A percentile compares a stretch with the other conserved stretches of the same genome.
These are phyloP conservation scores for Copsychus sechellarum DNA, from an alignment of 2,113 vertebrate species.

Conservation along the genomic window DNA sequence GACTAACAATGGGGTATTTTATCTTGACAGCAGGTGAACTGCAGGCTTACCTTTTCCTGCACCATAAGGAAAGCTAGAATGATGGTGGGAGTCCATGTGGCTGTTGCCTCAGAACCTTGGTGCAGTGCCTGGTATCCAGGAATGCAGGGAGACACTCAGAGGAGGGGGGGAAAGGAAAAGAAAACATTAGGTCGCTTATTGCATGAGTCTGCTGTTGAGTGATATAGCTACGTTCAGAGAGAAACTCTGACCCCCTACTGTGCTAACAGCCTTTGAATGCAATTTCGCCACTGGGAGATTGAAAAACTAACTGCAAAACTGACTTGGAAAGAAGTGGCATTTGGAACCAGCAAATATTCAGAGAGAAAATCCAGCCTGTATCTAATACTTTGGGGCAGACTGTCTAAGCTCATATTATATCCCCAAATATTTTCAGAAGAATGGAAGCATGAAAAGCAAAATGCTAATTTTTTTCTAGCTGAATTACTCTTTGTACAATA, in stretches of 20 bases:
- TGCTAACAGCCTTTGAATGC: conserved; percentile 69
- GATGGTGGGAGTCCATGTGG: conserved; percentile 16
- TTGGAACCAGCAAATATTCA: conserved; percentile 54
- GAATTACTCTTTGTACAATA: conserved; percentile 31
- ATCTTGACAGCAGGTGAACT: conserved; percentile 24
- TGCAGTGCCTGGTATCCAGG: conserved; percentile 55
- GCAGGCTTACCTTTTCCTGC: background rate
- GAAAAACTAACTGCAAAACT: conserved; percentile 65
- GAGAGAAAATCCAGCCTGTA: conserved; percentile 56
- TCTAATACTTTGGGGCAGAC: conserved; percentile 40
- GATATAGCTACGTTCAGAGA: conserved; percentile 65
- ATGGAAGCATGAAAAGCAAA: conserved; percentile 44
- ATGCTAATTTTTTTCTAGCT: conserved; percentile 60
- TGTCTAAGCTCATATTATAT: conserved; percentile 38
- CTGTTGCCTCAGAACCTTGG: conserved; percentile 44
- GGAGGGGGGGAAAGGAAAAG: conserved; percentile 12
- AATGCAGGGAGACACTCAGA: conserved; percentile 54
- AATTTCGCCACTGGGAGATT: conserved; percentile 59
- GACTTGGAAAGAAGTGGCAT: conserved; percentile 65
- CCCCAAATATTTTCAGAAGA: conserved; percentile 60
- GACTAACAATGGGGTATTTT: background rate
- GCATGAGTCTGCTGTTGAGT: conserved; percentile 70
- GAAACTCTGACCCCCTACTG: conserved; percentile 61
- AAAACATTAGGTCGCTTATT: conserved; percentile 60
- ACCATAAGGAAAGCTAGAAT: background rate